Evolutionary conservation across 2,113 vertebrate genomes (phyloP).

Genomic region (Microcebus ravelobensis): DNA sequence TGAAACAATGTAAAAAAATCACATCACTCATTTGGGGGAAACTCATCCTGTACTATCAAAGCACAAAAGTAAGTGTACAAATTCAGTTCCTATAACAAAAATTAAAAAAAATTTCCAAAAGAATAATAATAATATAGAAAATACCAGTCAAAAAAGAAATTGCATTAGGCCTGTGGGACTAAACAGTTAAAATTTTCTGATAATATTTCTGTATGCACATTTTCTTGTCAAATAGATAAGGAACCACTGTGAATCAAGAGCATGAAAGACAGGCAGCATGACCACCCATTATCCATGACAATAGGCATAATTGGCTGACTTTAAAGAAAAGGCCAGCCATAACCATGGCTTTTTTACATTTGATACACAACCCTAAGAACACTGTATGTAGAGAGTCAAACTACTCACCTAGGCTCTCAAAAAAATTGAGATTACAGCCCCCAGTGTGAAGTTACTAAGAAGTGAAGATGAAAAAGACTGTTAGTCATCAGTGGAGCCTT

Average conservation of each 20-base stretch:
- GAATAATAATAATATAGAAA: not conserved
- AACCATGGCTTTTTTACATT: conserved; percentile 38
- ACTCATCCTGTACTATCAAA: not conserved
- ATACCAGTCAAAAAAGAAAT: not conserved
- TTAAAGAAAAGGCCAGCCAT: not conserved
- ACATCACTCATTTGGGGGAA: not conserved
- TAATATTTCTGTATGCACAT: not conserved
- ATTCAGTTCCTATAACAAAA: not conserved
- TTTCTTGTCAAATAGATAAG: not conserved
- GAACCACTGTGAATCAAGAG: not conserved
- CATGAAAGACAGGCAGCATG: not conserved
- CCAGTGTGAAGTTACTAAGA: conserved; percentile 2
- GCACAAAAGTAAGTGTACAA: not conserved
- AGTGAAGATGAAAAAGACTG: conserved; percentile 55
- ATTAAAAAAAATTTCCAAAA: not conserved
- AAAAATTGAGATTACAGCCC: conserved; percentile 24
- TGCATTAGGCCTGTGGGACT: not conserved
- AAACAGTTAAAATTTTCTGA: conserved; percentile 15
- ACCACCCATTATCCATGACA: not conserved
- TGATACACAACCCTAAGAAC: not conserved
- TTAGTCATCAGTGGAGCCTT: conserved; percentile 32
- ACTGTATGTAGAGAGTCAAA: not conserved
- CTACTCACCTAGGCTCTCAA: not conserved
- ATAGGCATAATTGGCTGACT: not conserved
- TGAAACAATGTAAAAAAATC: not conserved